phyloP scores from a whole-genome alignment of 2,888 invertebrate genomes.

The Eulithis prunata region DNA sequence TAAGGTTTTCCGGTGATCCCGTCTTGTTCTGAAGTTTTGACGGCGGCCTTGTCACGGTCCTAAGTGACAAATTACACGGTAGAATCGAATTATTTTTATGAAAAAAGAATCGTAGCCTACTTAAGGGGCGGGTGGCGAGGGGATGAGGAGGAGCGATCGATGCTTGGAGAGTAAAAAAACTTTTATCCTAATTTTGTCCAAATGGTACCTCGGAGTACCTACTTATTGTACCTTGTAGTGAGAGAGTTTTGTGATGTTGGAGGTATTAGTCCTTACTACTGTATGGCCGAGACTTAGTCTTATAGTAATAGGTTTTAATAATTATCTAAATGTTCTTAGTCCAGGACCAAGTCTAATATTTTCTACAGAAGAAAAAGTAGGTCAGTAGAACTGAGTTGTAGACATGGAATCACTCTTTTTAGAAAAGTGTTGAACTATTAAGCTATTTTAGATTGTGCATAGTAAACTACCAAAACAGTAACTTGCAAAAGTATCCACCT shows the following conservation, averaged over 20 bases:
- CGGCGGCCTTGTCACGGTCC: slow-evolving; percentile 66
- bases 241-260: background rate
- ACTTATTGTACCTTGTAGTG: too few relatives aligned
- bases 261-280: background rate
- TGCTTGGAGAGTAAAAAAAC: slow-evolving; percentile 4
- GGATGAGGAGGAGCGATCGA: slow-evolving; percentile 13
- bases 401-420: too few relatives aligned
- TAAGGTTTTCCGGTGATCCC: slow-evolving; percentile 73
- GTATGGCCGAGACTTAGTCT: too few relatives aligned
- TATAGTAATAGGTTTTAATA: too few relatives aligned
- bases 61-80: slow-evolving; percentile 77
- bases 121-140: slow-evolving; percentile 13
- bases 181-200: slow-evolving; percentile 3
- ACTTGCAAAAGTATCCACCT: slow-evolving; percentile 18
- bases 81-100: slow-evolving; percentile 52
- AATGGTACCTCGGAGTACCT: background rate
- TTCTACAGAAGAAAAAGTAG: too few relatives aligned
- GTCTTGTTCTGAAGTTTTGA: slow-evolving; percentile 60
- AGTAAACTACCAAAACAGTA: background rate
- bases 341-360: too few relatives aligned
- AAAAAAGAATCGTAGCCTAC: slow-evolving; percentile 36
- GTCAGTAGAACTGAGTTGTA: too few relatives aligned
- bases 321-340: too few relatives aligned
- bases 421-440: too few relatives aligned
- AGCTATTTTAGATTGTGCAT: background rate